phyloP scores from a whole-genome alignment of 2,888 invertebrate species.

The Oeneis ivallda region DNA sequence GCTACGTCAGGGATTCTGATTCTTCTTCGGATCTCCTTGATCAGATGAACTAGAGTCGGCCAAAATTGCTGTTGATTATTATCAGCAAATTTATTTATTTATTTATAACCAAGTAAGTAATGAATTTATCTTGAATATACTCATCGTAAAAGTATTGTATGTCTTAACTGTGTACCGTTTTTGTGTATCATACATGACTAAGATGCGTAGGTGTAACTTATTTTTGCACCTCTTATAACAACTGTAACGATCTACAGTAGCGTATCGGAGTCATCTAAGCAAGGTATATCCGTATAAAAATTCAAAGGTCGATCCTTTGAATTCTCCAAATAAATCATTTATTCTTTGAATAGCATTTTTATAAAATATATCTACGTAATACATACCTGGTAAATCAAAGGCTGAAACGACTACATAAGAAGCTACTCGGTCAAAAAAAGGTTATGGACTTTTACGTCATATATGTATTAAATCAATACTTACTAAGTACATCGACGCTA shows the following conservation, averaged over 20 bases:
- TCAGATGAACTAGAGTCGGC: no score
- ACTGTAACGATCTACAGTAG: constrained; percentile 24
- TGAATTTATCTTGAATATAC: background rate
- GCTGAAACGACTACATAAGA: no score
- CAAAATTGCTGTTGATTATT: no score
- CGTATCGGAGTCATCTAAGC: background rate
- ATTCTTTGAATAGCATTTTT: background rate
- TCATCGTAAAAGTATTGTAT: background rate
- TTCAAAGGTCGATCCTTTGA: background rate
- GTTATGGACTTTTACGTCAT: no score
- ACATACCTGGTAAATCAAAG: no score
- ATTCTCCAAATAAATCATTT: no score
- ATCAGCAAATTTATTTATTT: background rate
- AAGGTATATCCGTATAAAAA: background rate
- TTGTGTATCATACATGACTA: constrained; percentile 13
- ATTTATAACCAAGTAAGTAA: background rate
- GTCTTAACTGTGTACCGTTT: constrained; percentile 7
- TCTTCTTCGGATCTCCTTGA: no score
- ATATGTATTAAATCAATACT: no score
- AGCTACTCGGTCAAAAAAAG: no score
- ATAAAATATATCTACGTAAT: no score
- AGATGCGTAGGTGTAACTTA: constrained; percentile 26
- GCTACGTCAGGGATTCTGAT: no score
- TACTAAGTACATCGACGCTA: background rate
- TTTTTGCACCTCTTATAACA: constrained; percentile 22